Percentiles rank a stretch among this genome's conserved stretches.
Conservation (phyloP, 2,797 vertebrate species). For the Scolopax bukidnonensis region DNA sequence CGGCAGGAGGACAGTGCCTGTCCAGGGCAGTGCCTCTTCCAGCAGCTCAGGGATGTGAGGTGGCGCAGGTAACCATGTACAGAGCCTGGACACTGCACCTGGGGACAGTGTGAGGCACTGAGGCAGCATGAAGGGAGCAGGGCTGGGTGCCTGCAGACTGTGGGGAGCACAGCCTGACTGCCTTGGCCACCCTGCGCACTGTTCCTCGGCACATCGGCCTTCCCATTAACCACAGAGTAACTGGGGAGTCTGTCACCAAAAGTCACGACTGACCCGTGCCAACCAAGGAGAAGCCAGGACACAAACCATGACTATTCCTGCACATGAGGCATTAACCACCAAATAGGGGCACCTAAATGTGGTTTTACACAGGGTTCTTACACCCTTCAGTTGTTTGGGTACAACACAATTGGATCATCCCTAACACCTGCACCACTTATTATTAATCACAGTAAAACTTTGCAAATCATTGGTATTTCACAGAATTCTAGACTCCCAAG, state of each 20-base stretch:
- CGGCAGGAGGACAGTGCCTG: fast-evolving
- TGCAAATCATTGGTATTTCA: background rate
- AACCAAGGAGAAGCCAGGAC: background rate
- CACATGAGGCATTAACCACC: fast-evolving
- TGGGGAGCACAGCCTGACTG: fast-evolving
- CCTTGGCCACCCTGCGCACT: fast-evolving
- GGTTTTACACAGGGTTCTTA: background rate
- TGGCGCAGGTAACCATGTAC: fast-evolving
- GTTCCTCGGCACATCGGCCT: fast-evolving
- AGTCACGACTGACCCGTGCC: background rate
- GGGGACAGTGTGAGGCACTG: background rate
- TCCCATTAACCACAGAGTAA: background rate
- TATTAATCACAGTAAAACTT: background rate
- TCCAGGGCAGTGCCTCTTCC: background rate
- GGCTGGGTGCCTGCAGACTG: fast-evolving
- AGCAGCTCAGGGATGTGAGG: too few species aligned
- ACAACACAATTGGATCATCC: too few species aligned
- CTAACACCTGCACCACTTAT: background rate
- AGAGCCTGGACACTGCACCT: background rate
- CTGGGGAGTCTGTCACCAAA: background rate
- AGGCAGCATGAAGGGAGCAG: background rate
- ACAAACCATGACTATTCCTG: background rate
- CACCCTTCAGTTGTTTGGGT: background rate
- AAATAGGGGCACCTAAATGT: fast-evolving
- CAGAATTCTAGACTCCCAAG: background rate